A percentile compares a stretch with the other conserved stretches of the same genome.
Conservation (phyloP, 2,113 vertebrate species). For the Psittacus erithacus region DNA sequence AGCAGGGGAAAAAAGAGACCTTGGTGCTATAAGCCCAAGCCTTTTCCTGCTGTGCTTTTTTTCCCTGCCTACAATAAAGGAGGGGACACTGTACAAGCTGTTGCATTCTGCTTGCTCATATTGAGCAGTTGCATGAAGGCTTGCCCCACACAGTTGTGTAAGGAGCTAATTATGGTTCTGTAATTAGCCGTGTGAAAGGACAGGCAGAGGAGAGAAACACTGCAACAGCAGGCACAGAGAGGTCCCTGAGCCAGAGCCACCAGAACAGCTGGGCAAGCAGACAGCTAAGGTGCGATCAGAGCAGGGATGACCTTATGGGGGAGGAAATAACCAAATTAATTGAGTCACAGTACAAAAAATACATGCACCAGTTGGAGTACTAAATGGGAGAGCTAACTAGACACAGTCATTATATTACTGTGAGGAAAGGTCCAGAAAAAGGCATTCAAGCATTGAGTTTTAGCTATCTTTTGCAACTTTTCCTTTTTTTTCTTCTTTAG, state of each 20-base stretch:
- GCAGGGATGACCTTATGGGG: neutral
- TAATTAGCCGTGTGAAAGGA: constrained; percentile 13
- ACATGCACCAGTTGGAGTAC: neutral
- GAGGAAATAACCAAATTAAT: neutral
- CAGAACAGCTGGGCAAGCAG: neutral
- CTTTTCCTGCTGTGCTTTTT: neutral
- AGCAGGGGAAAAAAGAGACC: neutral
- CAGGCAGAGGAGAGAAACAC: neutral
- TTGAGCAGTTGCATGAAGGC: neutral
- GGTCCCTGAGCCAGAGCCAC: neutral
- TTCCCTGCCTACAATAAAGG: neutral
- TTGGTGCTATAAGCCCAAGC: neutral
- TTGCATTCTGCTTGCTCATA: neutral
- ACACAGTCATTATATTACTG: neutral
- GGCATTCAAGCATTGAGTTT: neutral
- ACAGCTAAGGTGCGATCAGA: neutral
- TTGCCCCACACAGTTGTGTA: neutral
- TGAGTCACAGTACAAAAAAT: neutral
- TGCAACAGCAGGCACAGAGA: neutral
- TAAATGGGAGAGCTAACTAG: neutral
- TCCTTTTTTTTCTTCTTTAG: neutral
- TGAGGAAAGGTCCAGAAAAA: neutral
- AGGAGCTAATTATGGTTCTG: constrained; percentile 10
- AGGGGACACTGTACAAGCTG: constrained; percentile 12
- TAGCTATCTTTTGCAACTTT: neutral